phyloP scores from a whole-genome alignment of 2,888 invertebrate species.

The Cantharis flavilabris region DNA sequence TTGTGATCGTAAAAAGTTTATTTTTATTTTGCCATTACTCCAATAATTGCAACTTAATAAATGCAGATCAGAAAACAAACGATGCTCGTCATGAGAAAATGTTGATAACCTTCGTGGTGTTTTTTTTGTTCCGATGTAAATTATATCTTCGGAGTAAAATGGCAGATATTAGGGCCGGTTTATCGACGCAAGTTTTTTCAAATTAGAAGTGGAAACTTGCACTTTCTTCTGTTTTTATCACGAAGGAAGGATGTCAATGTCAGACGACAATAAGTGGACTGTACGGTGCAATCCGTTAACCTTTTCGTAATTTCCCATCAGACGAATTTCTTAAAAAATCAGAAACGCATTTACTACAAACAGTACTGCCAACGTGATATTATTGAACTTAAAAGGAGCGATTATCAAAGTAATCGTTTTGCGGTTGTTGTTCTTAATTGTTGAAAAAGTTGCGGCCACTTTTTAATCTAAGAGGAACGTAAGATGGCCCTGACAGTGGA shows the following conservation, averaged over 20 bases:
- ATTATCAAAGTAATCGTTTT: neutral
- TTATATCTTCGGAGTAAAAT: neutral
- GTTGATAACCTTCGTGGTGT: conserved; percentile 27
- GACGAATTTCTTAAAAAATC: conserved; percentile 4
- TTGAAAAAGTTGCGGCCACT: neutral
- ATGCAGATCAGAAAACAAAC: neutral
- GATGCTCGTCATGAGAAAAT: conserved; percentile 25
- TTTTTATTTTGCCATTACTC: neutral
- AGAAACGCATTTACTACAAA: neutral
- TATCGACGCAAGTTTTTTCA: neutral
- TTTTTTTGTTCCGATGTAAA: neutral
- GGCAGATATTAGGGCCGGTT: neutral
- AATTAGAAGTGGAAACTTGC: neutral
- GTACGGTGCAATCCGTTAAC: conserved; percentile 4
- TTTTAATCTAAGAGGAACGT: conserved; percentile 37
- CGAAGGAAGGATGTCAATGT: neutral
- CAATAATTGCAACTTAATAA: neutral
- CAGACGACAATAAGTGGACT: neutral
- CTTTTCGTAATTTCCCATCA: conserved; percentile 4
- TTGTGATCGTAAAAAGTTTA: neutral
- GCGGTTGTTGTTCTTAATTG: neutral
- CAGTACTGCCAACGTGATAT: neutral
- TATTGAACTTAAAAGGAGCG: neutral
- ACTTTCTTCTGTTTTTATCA: neutral
- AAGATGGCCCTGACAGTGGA: conserved; percentile 56